Evolutionary conservation across 2,888 invertebrate genomes (phyloP).

Genomic region (Teleiodes luculella): DNA sequence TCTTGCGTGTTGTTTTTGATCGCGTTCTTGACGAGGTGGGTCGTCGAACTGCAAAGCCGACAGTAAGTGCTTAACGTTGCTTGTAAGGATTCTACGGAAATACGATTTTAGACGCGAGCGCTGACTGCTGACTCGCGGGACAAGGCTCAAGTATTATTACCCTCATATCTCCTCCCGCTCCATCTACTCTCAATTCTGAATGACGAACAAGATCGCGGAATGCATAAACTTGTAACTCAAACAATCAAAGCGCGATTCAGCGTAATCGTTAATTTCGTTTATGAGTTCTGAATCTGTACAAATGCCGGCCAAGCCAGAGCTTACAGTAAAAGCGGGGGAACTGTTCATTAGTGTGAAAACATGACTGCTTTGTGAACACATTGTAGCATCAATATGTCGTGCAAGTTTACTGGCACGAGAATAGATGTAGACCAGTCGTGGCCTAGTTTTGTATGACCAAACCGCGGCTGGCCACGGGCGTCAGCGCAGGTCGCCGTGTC

Average conservation of each 20-base stretch:
- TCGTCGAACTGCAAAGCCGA: slow-evolving; percentile 75
- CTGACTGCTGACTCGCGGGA: slow-evolving; percentile 39
- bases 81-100: slow-evolving; percentile 78
- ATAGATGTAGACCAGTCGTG: slow-evolving; percentile 61
- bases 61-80: slow-evolving; percentile 72
- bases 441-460: slow-evolving; percentile 57
- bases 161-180: slow-evolving; percentile 16
- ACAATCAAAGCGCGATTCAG: slow-evolving; percentile 32
- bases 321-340: slow-evolving; percentile 37
- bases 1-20: slow-evolving; percentile 55
- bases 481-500: slow-evolving; percentile 39
- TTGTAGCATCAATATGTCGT: slow-evolving; percentile 61
- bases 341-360: slow-evolving; percentile 36
- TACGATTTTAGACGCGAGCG: slow-evolving; percentile 71
- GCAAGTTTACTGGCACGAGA: slow-evolving; percentile 51
- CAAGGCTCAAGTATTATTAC: slow-evolving; percentile 27
- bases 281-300: slow-evolving; percentile 45
- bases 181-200: slow-evolving; percentile 4
- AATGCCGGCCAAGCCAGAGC: slow-evolving; percentile 34
- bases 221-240: slow-evolving; percentile 35
- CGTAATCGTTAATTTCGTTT: slow-evolving; percentile 46
- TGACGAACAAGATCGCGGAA: slow-evolving; percentile 16
- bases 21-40: slow-evolving; percentile 58
- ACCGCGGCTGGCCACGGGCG: slow-evolving; percentile 47
- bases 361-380: slow-evolving; percentile 49